Conservation (phyloP, 2,113 vertebrate species). For the Malurus alboscapulatus region DNA sequence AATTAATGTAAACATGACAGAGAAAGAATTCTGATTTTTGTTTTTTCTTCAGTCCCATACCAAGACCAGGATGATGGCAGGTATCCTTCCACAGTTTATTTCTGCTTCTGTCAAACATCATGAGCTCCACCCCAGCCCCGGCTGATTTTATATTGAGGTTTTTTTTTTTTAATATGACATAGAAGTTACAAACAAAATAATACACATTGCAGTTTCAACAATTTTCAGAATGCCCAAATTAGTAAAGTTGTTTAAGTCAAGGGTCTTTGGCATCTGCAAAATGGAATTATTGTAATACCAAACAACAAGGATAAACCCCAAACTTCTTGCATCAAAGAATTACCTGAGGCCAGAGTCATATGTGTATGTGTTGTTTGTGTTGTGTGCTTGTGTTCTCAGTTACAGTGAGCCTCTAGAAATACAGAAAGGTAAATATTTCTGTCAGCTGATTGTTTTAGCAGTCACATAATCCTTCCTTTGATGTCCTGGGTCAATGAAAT, state of each 20-base stretch:
- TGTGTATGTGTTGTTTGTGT: background rate
- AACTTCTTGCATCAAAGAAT: background rate
- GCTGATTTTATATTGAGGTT: background rate
- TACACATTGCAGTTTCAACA: background rate
- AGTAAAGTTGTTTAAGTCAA: background rate
- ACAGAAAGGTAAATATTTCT: background rate
- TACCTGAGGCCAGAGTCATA: background rate
- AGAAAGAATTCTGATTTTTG: background rate
- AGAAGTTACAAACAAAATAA: background rate
- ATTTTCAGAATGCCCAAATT: background rate
- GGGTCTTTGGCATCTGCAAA: background rate
- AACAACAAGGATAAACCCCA: background rate
- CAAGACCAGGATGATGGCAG: background rate
- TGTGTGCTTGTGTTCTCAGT: background rate
- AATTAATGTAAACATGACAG: background rate
- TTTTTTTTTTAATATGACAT: background rate
- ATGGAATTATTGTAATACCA: background rate
- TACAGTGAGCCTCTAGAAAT: slow-evolving; percentile 16
- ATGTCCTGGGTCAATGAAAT: slow-evolving; percentile 67
- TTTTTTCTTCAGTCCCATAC: background rate
- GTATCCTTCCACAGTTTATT: background rate
- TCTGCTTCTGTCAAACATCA: background rate
- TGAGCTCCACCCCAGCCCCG: accelerated
- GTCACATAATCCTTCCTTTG: slow-evolving; percentile 62
- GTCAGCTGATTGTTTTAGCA: slow-evolving; percentile 58